Base-by-base conservation (phyloP, 2,888 invertebrate species). In the Tenthredo livida region DNA sequence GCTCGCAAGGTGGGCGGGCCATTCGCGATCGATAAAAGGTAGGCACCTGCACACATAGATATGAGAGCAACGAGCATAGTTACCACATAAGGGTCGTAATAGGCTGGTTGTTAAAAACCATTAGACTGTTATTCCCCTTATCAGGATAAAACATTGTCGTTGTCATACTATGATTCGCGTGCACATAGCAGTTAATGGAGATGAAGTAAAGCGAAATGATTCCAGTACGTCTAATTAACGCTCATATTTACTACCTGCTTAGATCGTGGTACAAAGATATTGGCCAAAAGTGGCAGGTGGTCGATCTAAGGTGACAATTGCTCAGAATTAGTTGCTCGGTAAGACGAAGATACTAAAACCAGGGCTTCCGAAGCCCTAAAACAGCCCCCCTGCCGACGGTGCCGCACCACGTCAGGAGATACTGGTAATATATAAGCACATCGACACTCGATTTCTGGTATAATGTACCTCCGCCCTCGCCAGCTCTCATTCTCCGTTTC, bases 291-390 rank as follows among this genome's bases (percentile, higher is more conserved):
- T 72, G 50, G 72, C 72, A 61, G 80, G 25, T 78, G 43, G 85
- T 85, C 88, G 88, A 89, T 89, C 87, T 86, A 87, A 87, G 89
- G 90, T 89, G 90, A 89, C 89, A 89, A 91, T 90, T 89, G 89
- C 87, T 88, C 88, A 73, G 75, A 84, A 84, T 73, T 73, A 84
- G 40, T 40, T 58, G 73, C 75, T 73, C 29, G 84, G 73, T 75
- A 84, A 75, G 73, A 84, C 84, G 84, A 83, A 83, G 83, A 83
- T 84, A 84, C 75, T 75, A 50, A 86, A 85, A 85, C 86, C 86
- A 89, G 90, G 92, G 92, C 92, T 92, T 92, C 92, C 84, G 92
- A 92, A 92, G 92, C 92, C 92, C 65, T 90, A 91, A 85, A 85
- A 88, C 86, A 37, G 37, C 88, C 89, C 88, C 89, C 91, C 90